Evolutionary conservation across 2,113 vertebrate genomes (phyloP).

Genomic region (Hyperopisus bebe): DNA sequence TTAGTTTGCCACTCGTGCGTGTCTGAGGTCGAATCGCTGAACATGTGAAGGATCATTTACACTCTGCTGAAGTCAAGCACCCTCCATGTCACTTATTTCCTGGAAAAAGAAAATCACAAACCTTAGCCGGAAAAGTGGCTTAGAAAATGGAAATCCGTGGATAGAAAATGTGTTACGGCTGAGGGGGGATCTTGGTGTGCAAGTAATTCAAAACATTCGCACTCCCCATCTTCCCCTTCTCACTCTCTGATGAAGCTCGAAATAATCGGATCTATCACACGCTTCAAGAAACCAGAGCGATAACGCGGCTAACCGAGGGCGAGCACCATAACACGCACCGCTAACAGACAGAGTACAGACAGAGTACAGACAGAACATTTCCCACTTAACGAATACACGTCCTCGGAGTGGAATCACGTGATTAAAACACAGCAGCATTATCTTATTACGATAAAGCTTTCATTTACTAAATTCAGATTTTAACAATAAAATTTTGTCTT

Average conservation of each 20-base stretch:
- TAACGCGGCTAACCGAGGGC: neutral
- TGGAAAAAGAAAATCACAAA: neutral
- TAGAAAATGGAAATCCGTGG: neutral
- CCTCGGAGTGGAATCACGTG: neutral
- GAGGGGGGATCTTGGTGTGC: neutral
- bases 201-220: neutral
- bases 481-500: neutral
- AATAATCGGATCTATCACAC: neutral
- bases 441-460: neutral
- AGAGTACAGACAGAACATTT: neutral
- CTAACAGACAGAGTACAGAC: neutral
- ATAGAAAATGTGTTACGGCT: neutral
- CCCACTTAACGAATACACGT: neutral
- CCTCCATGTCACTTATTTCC: neutral
- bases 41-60: neutral
- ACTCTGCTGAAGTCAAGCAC: neutral
- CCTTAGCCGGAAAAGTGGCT: neutral
- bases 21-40: neutral
- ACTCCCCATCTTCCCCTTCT: neutral
- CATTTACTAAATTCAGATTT: neutral
- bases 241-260: neutral
- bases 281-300: neutral
- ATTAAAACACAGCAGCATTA: neutral
- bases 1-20: constrained; percentile 3
- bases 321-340: neutral